Percentiles rank a stretch among this genome's conserved stretches.
These are phyloP conservation scores for Carollia perspicillata DNA, from an alignment of 2,113 vertebrate genomes.

Conservation along the genomic window DNA sequence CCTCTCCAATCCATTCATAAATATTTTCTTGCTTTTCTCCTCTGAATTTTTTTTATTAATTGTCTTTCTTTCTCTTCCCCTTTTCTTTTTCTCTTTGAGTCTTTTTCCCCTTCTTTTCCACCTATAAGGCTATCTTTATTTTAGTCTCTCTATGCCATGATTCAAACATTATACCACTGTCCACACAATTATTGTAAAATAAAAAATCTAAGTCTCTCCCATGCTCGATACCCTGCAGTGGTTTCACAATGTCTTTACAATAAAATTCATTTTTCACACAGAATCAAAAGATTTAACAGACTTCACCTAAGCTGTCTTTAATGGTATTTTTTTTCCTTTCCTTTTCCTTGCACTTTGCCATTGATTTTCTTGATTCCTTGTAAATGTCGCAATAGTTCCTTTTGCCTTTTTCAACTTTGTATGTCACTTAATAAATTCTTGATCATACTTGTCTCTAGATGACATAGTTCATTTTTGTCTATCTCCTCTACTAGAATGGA, in stretches of 20 bases:
- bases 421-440: background rate
- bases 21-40: background rate
- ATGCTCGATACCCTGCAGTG: background rate
- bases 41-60: background rate
- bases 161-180: background rate
- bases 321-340: background rate
- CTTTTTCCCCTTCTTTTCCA: background rate
- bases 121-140: background rate
- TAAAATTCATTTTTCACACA: background rate
- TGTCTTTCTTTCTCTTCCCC: background rate
- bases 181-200: background rate
- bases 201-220: background rate
- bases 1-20: background rate
- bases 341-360: background rate
- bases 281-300: background rate
- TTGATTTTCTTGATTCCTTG: background rate
- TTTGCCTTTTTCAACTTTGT: background rate
- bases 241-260: background rate
- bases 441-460: background rate
- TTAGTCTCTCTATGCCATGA: background rate
- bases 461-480: background rate
- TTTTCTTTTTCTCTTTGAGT: background rate
- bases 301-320: background rate
- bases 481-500: background rate
- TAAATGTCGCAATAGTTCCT: background rate